These are phyloP conservation scores for Aphaenogaster floridana DNA, from an alignment of 1,140 invertebrate species.

Conservation along the genomic window DNA sequence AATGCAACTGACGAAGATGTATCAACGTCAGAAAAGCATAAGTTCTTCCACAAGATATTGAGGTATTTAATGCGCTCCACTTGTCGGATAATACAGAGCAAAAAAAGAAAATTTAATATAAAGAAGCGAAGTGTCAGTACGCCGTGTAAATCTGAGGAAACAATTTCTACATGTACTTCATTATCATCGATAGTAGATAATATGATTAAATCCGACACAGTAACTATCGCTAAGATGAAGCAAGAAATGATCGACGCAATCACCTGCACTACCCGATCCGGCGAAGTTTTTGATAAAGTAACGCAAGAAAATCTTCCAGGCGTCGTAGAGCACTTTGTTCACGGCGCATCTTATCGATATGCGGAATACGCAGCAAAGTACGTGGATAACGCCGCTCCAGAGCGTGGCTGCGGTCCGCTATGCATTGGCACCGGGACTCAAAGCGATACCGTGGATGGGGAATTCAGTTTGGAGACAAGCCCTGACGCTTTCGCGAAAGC, in stretches of 20 bases:
- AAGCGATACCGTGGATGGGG: background rate
- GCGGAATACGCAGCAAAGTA: background rate
- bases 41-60: background rate
- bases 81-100: background rate
- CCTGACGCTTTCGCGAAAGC: slow-evolving; percentile 1
- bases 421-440: background rate
- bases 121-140: background rate
- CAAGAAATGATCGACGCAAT: background rate
- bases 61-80: background rate
- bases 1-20: background rate
- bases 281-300: background rate
- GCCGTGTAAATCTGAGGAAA: background rate
- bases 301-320: background rate
- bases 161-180: background rate
- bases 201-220: background rate
- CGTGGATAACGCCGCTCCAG: background rate
- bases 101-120: background rate
- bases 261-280: background rate
- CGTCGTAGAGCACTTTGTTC: background rate
- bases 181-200: background rate
- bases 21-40: background rate
- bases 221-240: background rate
- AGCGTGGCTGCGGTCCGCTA: background rate
- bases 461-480: slow-evolving; percentile 33
- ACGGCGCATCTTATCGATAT: background rate